These are phyloP conservation scores for Drosophila tani DNA, from an alignment of 1,140 invertebrate species.

Conservation along the genomic window DNA sequence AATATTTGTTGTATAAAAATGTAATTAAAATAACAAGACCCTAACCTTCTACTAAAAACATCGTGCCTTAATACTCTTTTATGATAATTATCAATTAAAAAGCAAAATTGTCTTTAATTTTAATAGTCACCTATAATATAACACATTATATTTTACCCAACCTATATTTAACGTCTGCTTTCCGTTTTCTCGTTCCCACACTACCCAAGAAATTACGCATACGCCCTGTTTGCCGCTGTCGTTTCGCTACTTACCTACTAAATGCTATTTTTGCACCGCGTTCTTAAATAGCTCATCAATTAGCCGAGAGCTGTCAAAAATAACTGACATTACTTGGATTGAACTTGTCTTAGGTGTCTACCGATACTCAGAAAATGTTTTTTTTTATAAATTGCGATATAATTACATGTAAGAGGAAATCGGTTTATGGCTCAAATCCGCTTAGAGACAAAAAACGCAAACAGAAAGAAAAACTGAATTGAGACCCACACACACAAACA, in stretches of 20 bases:
- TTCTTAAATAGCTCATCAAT: slow-evolving; percentile 43
- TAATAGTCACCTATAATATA: not conserved
- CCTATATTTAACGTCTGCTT: slow-evolving; percentile 1
- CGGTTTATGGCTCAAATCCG: slow-evolving; percentile 53
- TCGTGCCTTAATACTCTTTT: too few species aligned
- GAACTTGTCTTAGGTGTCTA: slow-evolving; percentile 6
- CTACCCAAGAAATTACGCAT: slow-evolving; percentile 24
- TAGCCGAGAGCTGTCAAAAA: slow-evolving; percentile 49
- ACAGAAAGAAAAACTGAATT: slow-evolving; percentile 22
- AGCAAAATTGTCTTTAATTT: too few species aligned
- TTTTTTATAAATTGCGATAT: slow-evolving; percentile 47
- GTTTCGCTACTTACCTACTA: slow-evolving; percentile 8
- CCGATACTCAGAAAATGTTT: slow-evolving; percentile 4
- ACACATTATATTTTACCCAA: not conserved
- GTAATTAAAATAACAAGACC: not conserved
- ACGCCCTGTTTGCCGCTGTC: slow-evolving; percentile 24
- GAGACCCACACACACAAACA: slow-evolving; percentile 21
- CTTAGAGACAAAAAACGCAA: slow-evolving; percentile 23
- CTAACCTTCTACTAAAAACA: too few species aligned
- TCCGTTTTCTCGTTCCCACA: not conserved
- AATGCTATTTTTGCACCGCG: slow-evolving; percentile 29
- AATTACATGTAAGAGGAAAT: slow-evolving; percentile 68
- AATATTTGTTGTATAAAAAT: too few species aligned
- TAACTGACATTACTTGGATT: slow-evolving; percentile 12
- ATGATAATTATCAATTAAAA: too few species aligned